A percentile compares a stretch with the other conserved stretches of the same genome.
Conservation (phyloP, 2,888 invertebrate species). For the Netelia melanura region DNA sequence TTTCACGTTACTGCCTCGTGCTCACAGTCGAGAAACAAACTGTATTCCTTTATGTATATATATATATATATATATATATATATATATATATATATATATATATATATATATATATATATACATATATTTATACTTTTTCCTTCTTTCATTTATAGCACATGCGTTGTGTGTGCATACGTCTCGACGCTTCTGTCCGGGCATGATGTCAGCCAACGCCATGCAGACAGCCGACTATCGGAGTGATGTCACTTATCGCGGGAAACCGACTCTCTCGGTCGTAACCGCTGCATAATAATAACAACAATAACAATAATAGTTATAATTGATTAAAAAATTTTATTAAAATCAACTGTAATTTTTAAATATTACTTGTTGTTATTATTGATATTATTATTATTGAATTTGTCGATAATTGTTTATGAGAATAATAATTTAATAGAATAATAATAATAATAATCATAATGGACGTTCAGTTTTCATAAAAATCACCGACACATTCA, state of each 20-base stretch:
- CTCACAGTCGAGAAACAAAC: slow-evolving; percentile 25
- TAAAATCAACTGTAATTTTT: background rate
- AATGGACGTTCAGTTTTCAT: too few species aligned
- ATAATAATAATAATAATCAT: background rate
- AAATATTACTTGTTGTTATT: background rate
- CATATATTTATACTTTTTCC: background rate
- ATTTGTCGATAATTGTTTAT: background rate
- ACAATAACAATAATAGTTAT: too few species aligned
- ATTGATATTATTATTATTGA: slow-evolving; percentile 10
- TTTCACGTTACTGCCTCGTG: slow-evolving; percentile 64
- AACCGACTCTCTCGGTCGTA: slow-evolving; percentile 11
- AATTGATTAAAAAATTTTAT: background rate
- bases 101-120: background rate
- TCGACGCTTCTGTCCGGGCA: slow-evolving; percentile 8
- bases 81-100: background rate
- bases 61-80: background rate
- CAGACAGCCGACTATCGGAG: slow-evolving; percentile 11
- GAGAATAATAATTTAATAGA: background rate
- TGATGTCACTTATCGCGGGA: slow-evolving; percentile 50
- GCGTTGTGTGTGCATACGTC: slow-evolving; percentile 12
- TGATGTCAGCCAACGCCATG: slow-evolving; percentile 55
- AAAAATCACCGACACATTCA: too few species aligned
- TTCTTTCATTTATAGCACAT: background rate
- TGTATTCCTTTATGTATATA: background rate
- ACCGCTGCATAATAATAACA: too few species aligned